phyloP scores from a whole-genome alignment of 2,113 vertebrate genomes.

The Oncorhynchus clarkii region DNA sequence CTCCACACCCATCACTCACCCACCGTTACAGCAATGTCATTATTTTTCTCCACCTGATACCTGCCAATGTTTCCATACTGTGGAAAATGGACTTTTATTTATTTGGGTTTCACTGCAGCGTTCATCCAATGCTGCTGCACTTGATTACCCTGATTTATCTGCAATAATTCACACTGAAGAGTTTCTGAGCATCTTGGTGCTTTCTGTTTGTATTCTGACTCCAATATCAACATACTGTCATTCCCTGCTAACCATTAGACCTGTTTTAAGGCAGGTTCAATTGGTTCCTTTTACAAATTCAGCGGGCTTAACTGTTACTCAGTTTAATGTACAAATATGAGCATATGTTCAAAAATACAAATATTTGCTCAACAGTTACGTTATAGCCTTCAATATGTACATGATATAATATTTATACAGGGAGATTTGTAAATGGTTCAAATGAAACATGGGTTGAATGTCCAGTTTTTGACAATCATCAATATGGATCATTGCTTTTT shows the following conservation, averaged over 20 bases:
- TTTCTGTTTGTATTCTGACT: constrained; percentile 26
- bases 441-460: no score
- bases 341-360: background rate
- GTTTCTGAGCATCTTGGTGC: constrained; percentile 14
- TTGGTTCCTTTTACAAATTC: constrained; percentile 21
- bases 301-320: constrained; percentile 5
- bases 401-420: background rate
- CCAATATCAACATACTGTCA: constrained; percentile 17
- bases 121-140: constrained; percentile 17
- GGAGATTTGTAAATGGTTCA: background rate
- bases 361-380: constrained; percentile 2
- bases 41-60: constrained; percentile 32
- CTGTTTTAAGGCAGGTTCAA: constrained; percentile 9
- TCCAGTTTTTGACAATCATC: no score
- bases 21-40: constrained; percentile 30
- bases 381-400: background rate
- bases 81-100: constrained; percentile 27
- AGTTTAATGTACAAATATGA: background rate
- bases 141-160: constrained; percentile 53
- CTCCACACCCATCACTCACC: no score
- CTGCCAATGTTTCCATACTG: background rate
- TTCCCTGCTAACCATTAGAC: constrained; percentile 15
- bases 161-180: constrained; percentile 35
- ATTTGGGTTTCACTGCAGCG: constrained; percentile 5
- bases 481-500: background rate